These are phyloP conservation scores for Dipodomys stephensi DNA, from an alignment of 2,113 vertebrate genomes.

Conservation along the genomic window DNA sequence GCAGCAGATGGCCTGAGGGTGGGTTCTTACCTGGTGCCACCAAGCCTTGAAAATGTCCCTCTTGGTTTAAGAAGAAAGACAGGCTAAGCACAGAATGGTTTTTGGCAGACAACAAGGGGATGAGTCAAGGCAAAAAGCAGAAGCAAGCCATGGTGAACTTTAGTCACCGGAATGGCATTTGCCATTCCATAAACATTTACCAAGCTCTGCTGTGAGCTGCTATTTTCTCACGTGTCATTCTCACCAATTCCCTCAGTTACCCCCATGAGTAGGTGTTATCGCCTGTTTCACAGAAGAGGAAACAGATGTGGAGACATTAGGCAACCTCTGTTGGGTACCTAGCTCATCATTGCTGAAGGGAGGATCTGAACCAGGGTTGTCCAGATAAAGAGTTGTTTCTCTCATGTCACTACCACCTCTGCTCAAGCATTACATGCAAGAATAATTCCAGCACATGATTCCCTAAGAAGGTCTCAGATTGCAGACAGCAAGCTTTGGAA, in stretches of 20 bases:
- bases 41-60: background rate
- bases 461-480: background rate
- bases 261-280: background rate
- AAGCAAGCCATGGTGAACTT: slow-evolving; percentile 18
- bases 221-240: background rate
- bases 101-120: slow-evolving; percentile 13
- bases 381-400: background rate
- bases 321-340: background rate
- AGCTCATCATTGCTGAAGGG: background rate
- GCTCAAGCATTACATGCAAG: background rate
- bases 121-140: slow-evolving; percentile 64
- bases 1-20: background rate
- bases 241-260: background rate
- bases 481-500: background rate
- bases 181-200: slow-evolving; percentile 59
- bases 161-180: slow-evolving; percentile 64
- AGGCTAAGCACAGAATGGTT: background rate
- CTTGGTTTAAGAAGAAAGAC: slow-evolving; percentile 40
- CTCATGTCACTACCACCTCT: background rate
- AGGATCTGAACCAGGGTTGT: background rate
- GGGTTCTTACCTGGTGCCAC: background rate
- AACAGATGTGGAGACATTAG: background rate
- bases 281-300: background rate
- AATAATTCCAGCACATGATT: background rate
- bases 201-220: background rate